Evolutionary conservation across 1,140 invertebrate genomes (phyloP), one percentile per base, ranked within the genome.

Genomic region (Hirudo medicinalis): DNA sequence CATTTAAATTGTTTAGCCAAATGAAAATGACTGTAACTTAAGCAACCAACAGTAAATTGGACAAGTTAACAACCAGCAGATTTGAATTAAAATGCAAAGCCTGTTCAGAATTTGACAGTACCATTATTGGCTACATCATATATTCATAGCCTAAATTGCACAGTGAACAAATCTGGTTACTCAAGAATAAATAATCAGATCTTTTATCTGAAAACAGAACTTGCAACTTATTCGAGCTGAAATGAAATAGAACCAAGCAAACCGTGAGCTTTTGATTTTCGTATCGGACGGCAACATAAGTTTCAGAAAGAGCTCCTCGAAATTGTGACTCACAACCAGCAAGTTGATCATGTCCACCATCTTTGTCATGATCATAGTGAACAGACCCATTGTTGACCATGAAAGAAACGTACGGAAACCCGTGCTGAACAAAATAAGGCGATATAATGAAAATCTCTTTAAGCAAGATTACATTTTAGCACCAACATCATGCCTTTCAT

Each of bases 361-460:
- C 97, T 49, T 90, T 83, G 81, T 99, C 96, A 82, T 99, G 95
- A 83, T 99, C 96, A 82, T 99, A 99, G 79, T 90, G 88, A 69
- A 95, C 82, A 25, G 89, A 87, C 29, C 95, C 96, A 84, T 99
- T 98, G 79, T 96, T 97, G 0, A 99, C 85, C 94, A 98, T 99
- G 0, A 92, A 94, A 72, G 94, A 97, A 74, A 99, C 89, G 81
- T 95, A 99, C 0, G 96, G 97, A 87, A 98, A 95, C 79, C 91
- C 89, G 83, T 98, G 95, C 91, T 97, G 81, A 69, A 78, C 79
- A 25, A 63, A 5, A 40, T 22, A 32, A 68, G 27, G 9, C 22
- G 15, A 29, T 13, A 43, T 19, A 20, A 22, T 25, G 57, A 32
- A 63, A 63, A 63, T 13, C 57, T 25, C 22, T 63, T 63, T 32